Percentiles rank a stretch among this genome's conserved stretches.
phyloP scores from a whole-genome alignment of 2,888 invertebrate genomes.

The Habroteleia sp. region DNA sequence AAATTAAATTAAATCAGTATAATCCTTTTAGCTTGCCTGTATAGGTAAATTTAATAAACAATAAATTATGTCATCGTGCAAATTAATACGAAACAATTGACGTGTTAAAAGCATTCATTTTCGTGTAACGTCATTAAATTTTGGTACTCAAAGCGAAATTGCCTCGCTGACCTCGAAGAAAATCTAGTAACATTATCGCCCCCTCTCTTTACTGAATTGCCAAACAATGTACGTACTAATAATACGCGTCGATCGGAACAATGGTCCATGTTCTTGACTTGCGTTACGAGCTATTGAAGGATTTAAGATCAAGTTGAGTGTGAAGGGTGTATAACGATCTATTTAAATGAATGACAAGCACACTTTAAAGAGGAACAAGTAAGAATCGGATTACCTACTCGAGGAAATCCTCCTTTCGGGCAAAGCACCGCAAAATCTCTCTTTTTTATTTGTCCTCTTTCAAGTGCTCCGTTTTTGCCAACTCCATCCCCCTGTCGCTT shows the following conservation, averaged over 20 bases:
- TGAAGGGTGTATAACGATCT: slow-evolving; percentile 57
- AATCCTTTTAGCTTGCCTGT: too few species aligned
- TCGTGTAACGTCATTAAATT: slow-evolving; percentile 1
- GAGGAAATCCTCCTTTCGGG: slow-evolving; percentile 58
- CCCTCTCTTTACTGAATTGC: too few species aligned
- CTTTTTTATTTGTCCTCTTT: slow-evolving; percentile 44
- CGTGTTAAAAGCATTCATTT: slow-evolving; percentile 3
- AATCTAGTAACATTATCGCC: slow-evolving; percentile 11
- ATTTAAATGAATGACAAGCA: slow-evolving; percentile 61
- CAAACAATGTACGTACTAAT: slow-evolving; percentile 34
- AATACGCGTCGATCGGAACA: slow-evolving; percentile 46
- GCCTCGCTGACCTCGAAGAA: slow-evolving; percentile 6
- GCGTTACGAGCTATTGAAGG: slow-evolving; percentile 43
- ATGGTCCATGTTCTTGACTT: slow-evolving; percentile 45
- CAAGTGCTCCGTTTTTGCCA: slow-evolving; percentile 7
- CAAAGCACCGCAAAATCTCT: slow-evolving; percentile 44
- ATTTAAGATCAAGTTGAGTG: slow-evolving; percentile 52
- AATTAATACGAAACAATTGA: slow-evolving; percentile 15
- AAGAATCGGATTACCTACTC: slow-evolving; percentile 59
- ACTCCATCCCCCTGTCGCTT: background rate
- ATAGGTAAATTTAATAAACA: background rate
- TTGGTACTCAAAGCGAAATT: slow-evolving; percentile 12
- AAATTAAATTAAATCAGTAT: too few species aligned
- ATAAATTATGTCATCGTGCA: background rate
- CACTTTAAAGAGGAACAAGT: slow-evolving; percentile 52